phyloP scores from a whole-genome alignment of 2,113 vertebrate species.

The Solea senegalensis region DNA sequence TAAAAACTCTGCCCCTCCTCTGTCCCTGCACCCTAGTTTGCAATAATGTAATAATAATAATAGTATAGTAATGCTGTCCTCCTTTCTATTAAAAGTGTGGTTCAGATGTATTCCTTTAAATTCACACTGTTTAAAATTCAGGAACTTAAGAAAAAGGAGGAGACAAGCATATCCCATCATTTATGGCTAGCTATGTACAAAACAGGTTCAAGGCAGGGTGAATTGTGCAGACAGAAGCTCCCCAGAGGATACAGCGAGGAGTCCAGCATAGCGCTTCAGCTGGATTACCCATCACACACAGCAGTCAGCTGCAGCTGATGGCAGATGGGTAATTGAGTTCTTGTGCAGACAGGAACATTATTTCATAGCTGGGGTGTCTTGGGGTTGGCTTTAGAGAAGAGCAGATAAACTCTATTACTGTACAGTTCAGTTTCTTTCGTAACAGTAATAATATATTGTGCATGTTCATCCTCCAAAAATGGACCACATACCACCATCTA shows the following conservation, averaged over 20 bases:
- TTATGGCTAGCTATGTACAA: conserved; percentile 62
- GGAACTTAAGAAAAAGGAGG: conserved; percentile 37
- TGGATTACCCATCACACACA: conserved; percentile 61
- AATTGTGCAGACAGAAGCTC: conserved; percentile 60
- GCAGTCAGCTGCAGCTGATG: conserved; percentile 37
- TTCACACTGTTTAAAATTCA: conserved; percentile 29
- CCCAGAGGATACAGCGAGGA: conserved; percentile 31
- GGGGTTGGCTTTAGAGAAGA: conserved; percentile 70
- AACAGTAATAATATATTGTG: not conserved
- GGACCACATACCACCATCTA: not conserved
- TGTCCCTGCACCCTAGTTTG: not conserved
- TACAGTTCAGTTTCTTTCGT: not conserved
- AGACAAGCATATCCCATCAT: conserved; percentile 57
- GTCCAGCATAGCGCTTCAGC: conserved; percentile 45
- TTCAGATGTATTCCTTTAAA: conserved; percentile 29
- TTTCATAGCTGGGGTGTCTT: conserved; percentile 68
- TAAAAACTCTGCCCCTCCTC: not conserved
- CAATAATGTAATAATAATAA: too few relatives aligned
- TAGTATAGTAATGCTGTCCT: too few relatives aligned
- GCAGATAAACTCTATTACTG: conserved; percentile 18
- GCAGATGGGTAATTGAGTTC: conserved; percentile 53
- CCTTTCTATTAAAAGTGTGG: conserved; percentile 27
- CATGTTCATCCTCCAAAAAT: not conserved
- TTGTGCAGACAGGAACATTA: conserved; percentile 18
- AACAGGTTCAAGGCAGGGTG: conserved; percentile 52